Base-by-base conservation (phyloP, 2,797 vertebrate species). In the Semaprochilodus insignis region DNA sequence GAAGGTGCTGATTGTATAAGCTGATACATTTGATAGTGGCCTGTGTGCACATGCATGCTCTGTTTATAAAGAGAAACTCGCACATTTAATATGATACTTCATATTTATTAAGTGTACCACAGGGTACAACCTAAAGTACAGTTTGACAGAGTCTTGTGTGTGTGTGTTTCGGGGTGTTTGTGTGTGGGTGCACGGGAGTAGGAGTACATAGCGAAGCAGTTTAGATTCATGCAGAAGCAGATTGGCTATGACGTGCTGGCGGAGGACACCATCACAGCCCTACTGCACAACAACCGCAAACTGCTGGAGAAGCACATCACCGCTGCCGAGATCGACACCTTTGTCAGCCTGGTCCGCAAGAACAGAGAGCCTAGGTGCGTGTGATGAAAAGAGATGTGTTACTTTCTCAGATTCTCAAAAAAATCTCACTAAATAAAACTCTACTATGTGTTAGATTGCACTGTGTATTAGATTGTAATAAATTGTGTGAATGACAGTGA, bases 171-270 rank as follows among this genome's bases (percentile, higher is more conserved):
- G 52, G 15, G 72, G 36, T 73, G 25, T 70, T 66, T 62, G 48
- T 79, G 23, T 71, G 52, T 76, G 14, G 74, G 17, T 40, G 71
- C 83, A 71, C 74, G 74, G 86, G n/a, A 89, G 27, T 36, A 99
- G 98, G 98, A 99, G 77, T 99, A 99, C 83, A 99, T 99, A 71
- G 98, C 98, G 69, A 99, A 99, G 91, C 97, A 99, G 94, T 99
- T 99, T 84, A 97, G 98, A 91, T 99, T 99, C 92, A 99, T 99
- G 98, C 98, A 99, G 92, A 99, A 99, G 90, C 98, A 99, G 93
- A 99, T 99, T 8, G 98, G 98, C 74, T 99, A 99, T 1, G 98
- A 99, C 0, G 98, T 99, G 40, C 85, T 99, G 93, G 98, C 98
- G 0, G 98, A 99, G 91, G 98, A 99, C 92, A 99, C 98, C 0